Conservation (phyloP, 1,140 invertebrate species). For the Kradibia gibbosae region DNA sequence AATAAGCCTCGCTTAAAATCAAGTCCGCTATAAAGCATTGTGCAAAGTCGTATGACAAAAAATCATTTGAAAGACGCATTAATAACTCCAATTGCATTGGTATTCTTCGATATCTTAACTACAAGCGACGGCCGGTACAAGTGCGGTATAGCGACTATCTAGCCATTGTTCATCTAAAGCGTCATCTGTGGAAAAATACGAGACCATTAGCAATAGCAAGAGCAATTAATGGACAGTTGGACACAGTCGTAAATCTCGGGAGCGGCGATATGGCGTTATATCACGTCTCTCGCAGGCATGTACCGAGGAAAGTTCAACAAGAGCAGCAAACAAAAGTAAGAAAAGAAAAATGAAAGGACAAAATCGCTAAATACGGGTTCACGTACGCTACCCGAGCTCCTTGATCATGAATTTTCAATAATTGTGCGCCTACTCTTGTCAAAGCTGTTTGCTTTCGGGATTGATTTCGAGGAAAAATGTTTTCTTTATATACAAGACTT, state of each 20-base stretch:
- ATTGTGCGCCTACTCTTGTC: not conserved
- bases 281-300: constrained; percentile 31
- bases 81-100: not conserved
- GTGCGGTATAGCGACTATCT: not conserved
- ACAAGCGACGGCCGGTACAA: not conserved
- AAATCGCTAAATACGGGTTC: not conserved
- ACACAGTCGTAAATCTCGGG: constrained; percentile 25
- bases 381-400: not conserved
- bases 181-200: not conserved
- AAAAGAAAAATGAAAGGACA: constrained; percentile 11
- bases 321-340: constrained; percentile 5
- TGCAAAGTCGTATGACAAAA: too few species aligned
- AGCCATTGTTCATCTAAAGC: not conserved
- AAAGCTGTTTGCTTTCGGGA: too few species aligned
- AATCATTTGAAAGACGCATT: not conserved
- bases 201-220: not conserved
- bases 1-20: too few species aligned
- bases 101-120: not conserved
- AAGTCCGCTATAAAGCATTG: too few species aligned
- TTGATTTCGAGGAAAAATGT: too few species aligned
- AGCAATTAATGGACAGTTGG: not conserved
- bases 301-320: constrained; percentile 9
- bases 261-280: constrained; percentile 33
- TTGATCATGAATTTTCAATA: constrained; percentile 4
- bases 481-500: too few species aligned